phyloP scores from a whole-genome alignment of 2,113 vertebrate species.

The Plestiodon gilberti region DNA sequence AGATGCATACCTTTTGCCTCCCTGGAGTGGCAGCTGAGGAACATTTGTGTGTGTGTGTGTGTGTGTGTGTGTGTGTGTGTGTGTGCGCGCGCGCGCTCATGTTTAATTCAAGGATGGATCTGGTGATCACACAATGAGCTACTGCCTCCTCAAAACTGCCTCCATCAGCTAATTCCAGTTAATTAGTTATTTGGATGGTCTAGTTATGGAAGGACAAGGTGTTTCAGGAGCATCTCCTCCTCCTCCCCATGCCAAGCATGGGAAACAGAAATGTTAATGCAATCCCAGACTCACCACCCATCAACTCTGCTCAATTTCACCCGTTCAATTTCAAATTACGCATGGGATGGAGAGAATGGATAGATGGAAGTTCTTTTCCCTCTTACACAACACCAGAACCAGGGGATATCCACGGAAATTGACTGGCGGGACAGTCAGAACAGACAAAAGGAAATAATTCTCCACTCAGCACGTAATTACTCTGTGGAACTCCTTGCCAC shows the following conservation, averaged over 20 bases:
- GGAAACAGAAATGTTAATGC: no score
- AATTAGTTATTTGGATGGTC: constrained; percentile 53
- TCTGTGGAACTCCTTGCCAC: no score
- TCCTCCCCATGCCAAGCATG: background rate
- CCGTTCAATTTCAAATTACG: no score
- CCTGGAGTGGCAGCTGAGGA: rapidly evolving
- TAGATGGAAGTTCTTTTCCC: no score
- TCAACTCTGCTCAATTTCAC: background rate
- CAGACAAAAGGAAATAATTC: no score
- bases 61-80: no score
- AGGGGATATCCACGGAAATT: no score
- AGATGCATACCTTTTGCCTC: background rate
- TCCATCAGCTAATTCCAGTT: constrained; percentile 50
- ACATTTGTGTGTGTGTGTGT: background rate
- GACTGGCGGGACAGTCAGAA: no score
- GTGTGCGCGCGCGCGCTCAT: no score
- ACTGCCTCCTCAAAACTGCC: constrained; percentile 36
- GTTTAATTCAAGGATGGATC: constrained; percentile 35
- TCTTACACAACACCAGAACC: no score
- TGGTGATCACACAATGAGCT: constrained; percentile 30
- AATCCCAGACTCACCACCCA: background rate
- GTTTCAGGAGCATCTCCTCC: constrained; percentile 6
- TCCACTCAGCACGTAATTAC: no score
- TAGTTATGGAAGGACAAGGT: constrained; percentile 47
- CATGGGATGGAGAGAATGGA: no score